Conservation (phyloP, 1,140 invertebrate species). For the Ceratitis capitata region DNA sequence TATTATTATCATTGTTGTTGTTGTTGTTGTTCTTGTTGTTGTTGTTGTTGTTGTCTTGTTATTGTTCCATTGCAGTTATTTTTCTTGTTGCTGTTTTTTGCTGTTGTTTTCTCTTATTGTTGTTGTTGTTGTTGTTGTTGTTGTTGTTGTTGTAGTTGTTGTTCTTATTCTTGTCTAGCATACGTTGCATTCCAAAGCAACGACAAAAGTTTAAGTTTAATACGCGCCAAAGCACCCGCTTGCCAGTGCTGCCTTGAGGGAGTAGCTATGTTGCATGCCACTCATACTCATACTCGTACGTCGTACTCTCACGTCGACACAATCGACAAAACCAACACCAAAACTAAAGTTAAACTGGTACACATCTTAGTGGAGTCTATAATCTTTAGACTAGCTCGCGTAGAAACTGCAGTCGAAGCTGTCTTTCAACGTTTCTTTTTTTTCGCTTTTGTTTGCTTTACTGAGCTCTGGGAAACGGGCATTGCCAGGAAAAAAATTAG, state of each 20-base stretch:
- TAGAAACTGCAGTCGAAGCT: not conserved
- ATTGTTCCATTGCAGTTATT: too few relatives aligned
- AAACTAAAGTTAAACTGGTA: not conserved
- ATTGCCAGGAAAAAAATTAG: too few relatives aligned
- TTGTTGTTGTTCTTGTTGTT: not conserved
- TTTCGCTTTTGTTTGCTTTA: too few relatives aligned
- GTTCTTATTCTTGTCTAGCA: not conserved
- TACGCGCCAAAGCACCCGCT: not conserved
- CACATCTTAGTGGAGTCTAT: not conserved
- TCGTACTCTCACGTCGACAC: not conserved
- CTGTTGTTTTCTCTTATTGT: not conserved
- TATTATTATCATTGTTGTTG: too few relatives aligned
- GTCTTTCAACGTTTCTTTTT: too few relatives aligned
- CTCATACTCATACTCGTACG: not conserved
- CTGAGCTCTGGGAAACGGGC: not conserved
- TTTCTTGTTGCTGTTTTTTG: not conserved
- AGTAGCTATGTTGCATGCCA: not conserved
- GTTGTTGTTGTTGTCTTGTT: not conserved
- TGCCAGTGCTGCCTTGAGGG: not conserved
- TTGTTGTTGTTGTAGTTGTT: not conserved
- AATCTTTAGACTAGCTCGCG: not conserved
- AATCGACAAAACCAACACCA: not conserved
- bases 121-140: not conserved
- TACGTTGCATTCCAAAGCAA: not conserved
- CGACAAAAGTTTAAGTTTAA: slow-evolving; percentile 4